Evolutionary conservation across 2,113 vertebrate species (phyloP).

Genomic region (Anser cygnoides): DNA sequence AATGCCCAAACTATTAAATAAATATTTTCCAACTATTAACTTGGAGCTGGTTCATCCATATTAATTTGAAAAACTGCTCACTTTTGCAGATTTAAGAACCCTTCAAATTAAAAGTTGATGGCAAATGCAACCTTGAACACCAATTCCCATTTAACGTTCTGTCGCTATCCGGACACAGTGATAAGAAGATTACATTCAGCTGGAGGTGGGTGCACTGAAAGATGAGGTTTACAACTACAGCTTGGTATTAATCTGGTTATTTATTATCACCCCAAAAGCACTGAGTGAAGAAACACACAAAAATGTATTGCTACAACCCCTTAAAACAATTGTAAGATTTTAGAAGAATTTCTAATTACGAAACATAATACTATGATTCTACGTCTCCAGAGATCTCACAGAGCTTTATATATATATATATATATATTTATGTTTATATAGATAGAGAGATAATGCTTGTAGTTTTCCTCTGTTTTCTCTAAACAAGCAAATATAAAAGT

Average conservation of each 20-base stretch:
- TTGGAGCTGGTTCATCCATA: slow-evolving; percentile 29
- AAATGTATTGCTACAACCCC: background rate
- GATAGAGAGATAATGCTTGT: background rate
- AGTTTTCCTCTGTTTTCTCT: background rate
- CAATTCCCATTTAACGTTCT: background rate
- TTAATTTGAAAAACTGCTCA: slow-evolving; percentile 33
- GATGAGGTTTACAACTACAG: background rate
- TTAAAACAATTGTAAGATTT: background rate
- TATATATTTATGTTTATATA: too few species aligned
- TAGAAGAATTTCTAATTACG: background rate
- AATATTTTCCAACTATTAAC: slow-evolving; percentile 32
- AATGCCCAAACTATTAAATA: slow-evolving; percentile 18
- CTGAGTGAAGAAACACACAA: background rate
- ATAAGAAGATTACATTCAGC: background rate
- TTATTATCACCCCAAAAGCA: background rate
- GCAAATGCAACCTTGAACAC: slow-evolving; percentile 21
- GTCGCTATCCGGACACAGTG: background rate
- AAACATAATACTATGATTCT: background rate
- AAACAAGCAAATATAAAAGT: background rate
- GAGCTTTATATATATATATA: background rate
- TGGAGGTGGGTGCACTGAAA: background rate
- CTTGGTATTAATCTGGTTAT: background rate
- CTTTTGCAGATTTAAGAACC: slow-evolving; percentile 28
- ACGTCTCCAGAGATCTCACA: background rate
- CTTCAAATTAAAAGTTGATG: slow-evolving; percentile 21